Percentiles rank a stretch among this genome's conserved stretches.
phyloP scores from a whole-genome alignment of 2,797 vertebrate genomes.

The Malurus leucopterus region DNA sequence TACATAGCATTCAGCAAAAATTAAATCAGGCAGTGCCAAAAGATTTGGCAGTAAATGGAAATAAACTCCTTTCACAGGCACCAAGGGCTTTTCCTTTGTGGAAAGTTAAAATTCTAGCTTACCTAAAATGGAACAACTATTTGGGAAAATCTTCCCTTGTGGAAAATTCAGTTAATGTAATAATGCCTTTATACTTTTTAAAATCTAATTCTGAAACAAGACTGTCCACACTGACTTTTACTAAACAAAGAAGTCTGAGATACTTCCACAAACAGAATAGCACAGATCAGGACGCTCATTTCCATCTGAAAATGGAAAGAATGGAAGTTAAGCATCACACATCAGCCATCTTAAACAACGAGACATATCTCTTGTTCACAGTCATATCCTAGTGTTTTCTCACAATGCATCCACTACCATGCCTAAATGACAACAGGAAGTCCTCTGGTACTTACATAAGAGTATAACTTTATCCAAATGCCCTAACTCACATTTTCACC shows the following conservation, averaged over 20 bases:
- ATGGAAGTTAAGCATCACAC: not conserved
- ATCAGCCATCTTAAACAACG: not conserved
- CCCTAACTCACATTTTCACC: not conserved
- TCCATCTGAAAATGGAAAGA: not conserved
- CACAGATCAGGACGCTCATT: not conserved
- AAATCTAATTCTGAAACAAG: not conserved
- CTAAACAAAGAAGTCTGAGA: not conserved
- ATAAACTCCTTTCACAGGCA: not conserved
- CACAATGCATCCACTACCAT: not conserved
- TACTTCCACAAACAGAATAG: not conserved
- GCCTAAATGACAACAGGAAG: not conserved
- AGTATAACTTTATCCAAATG: too few species aligned
- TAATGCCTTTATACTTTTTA: not conserved
- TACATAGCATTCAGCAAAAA: not conserved
- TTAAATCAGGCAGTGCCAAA: not conserved
- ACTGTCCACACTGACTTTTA: not conserved
- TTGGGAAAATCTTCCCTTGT: not conserved
- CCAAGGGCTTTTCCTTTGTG: not conserved
- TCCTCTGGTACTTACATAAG: not conserved
- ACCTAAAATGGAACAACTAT: not conserved
- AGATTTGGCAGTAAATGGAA: not conserved
- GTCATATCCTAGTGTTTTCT: not conserved
- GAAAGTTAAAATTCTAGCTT: not conserved
- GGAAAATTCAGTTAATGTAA: not conserved
- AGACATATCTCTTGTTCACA: not conserved